phyloP scores from a whole-genome alignment of 2,113 vertebrate species.

The Gnathonemus echidnorhynchus region DNA sequence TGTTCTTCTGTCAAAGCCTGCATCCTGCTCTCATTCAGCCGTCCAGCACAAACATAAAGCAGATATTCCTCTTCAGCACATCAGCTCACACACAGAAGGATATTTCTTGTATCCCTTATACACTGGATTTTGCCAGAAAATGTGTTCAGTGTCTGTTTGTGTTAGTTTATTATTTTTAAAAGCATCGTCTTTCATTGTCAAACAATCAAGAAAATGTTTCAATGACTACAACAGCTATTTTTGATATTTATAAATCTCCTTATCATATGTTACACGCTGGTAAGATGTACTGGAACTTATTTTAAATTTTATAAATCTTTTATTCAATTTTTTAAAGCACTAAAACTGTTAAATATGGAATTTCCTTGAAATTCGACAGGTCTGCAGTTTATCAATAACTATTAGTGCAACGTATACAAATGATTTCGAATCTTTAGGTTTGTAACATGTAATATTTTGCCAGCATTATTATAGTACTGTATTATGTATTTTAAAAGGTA shows the following conservation, averaged over 20 bases:
- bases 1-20: constrained; percentile 67
- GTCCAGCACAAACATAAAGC: constrained; percentile 45
- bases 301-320: background rate
- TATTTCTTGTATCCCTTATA: background rate
- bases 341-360: background rate
- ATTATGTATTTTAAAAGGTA: background rate
- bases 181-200: background rate
- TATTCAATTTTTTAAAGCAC: background rate
- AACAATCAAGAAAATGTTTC: background rate
- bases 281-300: background rate
- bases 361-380: background rate
- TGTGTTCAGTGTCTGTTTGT: background rate
- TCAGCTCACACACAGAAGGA: constrained; percentile 34
- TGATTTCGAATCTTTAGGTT: background rate
- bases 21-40: constrained; percentile 39
- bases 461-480: background rate
- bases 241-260: background rate
- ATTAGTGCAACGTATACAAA: background rate
- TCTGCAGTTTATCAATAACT: background rate
- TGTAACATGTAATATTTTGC: background rate
- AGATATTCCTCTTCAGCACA: constrained; percentile 35
- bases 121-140: background rate
- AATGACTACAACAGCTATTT: background rate
- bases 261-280: background rate
- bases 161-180: background rate